Base-by-base conservation (phyloP, 64 coral and sea anemone species). In the Dendronephthya gigantea region DNA sequence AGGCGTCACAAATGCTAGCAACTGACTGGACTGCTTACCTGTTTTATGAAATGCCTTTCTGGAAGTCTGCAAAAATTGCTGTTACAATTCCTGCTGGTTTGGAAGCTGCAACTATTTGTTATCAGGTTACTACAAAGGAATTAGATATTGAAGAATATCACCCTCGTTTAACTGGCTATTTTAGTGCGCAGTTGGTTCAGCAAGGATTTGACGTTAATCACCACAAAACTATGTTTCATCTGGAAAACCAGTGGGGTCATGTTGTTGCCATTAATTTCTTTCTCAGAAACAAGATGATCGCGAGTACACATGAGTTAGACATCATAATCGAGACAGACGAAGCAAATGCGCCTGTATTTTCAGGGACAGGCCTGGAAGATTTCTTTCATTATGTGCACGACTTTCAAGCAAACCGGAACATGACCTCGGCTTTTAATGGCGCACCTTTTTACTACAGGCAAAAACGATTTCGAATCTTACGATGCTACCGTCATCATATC, bases 1-100 rank as follows among this genome's bases (percentile, higher is more conserved):
- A 19, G 0, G 72, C 28, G 7, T 33, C 72, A 79, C 1, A 79
- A 33, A 79, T 79, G 72, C 2, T 9, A 8, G 32, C 0, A 34
- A 30, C 10, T 35, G 72, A 79, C 7, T 79, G 72, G 72, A 4
- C 8, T 0, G 72, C 72, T 34, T 79, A 79, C 28, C 22, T 79
- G 72, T 76, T 76, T 4, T 76, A 76, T 28, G 69, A 76, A 5
- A 76, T 76, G 69, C 69, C 69, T 76, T 76, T 76, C 17, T 76
- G 69, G 69, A 34, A 31, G 31, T 76, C 69, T 16, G 69, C 69
- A 16, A 34, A 76, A 76, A 76, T 76, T 76, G 35, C 69, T 4
- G n/a, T 76, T 3, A 37, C 1, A 28, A 3, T 3, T 76, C 4
- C n/a, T 1, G 1, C n/a, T 1, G 31, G 31, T 28, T 28, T 15